Conservation (phyloP, 1,140 invertebrate genomes). For the Lysiphlebus fabarum region DNA sequence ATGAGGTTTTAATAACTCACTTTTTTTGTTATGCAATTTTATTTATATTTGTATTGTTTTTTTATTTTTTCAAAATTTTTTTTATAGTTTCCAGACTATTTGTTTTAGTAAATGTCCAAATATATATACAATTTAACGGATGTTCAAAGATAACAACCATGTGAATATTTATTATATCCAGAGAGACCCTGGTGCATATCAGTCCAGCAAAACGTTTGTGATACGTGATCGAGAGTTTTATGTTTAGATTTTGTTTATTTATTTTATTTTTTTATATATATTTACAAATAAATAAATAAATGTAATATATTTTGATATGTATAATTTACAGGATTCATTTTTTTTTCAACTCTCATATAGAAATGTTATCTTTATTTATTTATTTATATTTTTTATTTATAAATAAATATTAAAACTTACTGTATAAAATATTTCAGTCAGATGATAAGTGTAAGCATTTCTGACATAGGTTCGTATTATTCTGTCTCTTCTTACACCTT, state of each 20-base stretch:
- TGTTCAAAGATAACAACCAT: constrained; percentile 29
- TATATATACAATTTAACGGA: constrained; percentile 27
- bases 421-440: constrained; percentile 96
- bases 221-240: constrained; percentile 28
- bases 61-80: constrained; percentile 17
- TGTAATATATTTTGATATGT: background rate
- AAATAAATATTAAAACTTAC: constrained; percentile 47
- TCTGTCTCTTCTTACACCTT: constrained; percentile 81
- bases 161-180: constrained; percentile 31
- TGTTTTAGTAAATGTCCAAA: constrained; percentile 26
- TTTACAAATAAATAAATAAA: constrained; percentile 5
- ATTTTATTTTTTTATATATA: constrained; percentile 8
- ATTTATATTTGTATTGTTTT: constrained; percentile 17
- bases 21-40: background rate
- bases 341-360: background rate
- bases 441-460: constrained; percentile 90
- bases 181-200: constrained; percentile 15
- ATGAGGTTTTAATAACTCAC: constrained; percentile 7
- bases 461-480: constrained; percentile 91
- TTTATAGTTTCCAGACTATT: constrained; percentile 22
- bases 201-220: constrained; percentile 21
- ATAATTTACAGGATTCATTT: background rate
- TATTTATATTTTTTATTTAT: background rate
- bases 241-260: constrained; percentile 14
- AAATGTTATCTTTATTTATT: background rate